Evolutionary conservation across 1,140 invertebrate genomes (phyloP).

Genomic region (Procambarus clarkii): DNA sequence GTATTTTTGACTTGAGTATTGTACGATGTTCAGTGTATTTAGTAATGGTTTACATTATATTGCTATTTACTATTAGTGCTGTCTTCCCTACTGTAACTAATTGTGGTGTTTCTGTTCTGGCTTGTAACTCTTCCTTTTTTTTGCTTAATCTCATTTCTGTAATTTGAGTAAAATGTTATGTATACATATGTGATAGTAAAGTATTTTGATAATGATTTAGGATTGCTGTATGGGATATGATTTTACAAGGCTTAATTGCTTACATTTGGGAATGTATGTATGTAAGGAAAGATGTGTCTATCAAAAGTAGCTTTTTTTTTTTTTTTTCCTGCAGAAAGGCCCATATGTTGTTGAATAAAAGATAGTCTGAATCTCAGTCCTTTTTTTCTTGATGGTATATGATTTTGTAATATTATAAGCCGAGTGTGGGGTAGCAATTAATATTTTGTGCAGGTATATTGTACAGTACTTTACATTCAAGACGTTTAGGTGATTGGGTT

Average conservation of each 20-base stretch:
- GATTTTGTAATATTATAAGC: background rate
- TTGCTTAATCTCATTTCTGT: background rate
- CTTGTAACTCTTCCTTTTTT: background rate
- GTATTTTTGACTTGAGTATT: background rate
- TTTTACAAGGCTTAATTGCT: background rate
- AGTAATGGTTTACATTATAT: background rate
- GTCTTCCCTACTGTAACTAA: background rate
- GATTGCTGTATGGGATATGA: background rate
- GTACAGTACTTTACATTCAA: no score
- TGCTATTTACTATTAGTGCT: background rate
- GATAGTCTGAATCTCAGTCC: background rate
- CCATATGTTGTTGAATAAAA: background rate
- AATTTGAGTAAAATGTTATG: background rate
- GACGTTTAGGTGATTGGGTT: no score
- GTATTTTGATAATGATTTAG: background rate
- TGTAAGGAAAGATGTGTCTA: background rate
- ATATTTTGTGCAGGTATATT: no score
- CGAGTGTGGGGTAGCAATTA: background rate
- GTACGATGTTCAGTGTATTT: background rate
- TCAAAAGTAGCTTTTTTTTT: background rate
- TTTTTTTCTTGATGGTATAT: background rate
- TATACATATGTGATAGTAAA: background rate
- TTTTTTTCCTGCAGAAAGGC: background rate
- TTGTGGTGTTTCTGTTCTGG: background rate
- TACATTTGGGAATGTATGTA: background rate